Conservation (phyloP, 2,888 invertebrate species). For the Argyresthia albistria region DNA sequence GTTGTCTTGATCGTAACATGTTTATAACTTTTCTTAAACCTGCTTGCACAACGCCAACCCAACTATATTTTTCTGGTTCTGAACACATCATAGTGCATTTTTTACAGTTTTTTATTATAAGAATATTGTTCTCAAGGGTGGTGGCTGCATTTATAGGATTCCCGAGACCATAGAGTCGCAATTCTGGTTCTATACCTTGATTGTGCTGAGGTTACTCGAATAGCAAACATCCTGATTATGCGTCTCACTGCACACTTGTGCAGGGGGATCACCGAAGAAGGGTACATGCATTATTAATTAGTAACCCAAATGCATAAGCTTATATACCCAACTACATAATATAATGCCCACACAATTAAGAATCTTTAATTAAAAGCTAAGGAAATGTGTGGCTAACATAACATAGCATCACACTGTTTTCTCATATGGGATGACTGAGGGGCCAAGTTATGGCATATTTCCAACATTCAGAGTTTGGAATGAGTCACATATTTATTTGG, state of each 20-base stretch:
- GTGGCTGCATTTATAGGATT: neutral
- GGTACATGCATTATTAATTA: neutral
- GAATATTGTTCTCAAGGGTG: neutral
- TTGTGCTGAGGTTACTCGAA: conserved; percentile 9
- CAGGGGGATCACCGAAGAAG: conserved; percentile 48
- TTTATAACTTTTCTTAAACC: too few species aligned
- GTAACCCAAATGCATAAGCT: too few species aligned
- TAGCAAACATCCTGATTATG: conserved; percentile 38
- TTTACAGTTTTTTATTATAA: too few species aligned
- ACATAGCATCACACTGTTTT: too few species aligned
- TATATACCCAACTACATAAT: too few species aligned
- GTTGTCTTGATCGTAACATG: too few species aligned
- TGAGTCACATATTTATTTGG: too few species aligned
- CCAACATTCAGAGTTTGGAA: too few species aligned
- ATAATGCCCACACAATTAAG: neutral
- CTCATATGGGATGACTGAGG: too few species aligned
- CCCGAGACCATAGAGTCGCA: conserved; percentile 10
- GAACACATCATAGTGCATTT: too few species aligned
- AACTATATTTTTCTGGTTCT: neutral
- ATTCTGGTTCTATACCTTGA: neutral
- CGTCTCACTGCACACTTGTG: conserved; percentile 52
- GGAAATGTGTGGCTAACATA: too few species aligned
- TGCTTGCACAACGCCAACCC: neutral
- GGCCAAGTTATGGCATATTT: too few species aligned
- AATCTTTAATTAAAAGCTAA: neutral